phyloP scores from a whole-genome alignment of 2,888 invertebrate species.

The Schrankia costaestrigalis region DNA sequence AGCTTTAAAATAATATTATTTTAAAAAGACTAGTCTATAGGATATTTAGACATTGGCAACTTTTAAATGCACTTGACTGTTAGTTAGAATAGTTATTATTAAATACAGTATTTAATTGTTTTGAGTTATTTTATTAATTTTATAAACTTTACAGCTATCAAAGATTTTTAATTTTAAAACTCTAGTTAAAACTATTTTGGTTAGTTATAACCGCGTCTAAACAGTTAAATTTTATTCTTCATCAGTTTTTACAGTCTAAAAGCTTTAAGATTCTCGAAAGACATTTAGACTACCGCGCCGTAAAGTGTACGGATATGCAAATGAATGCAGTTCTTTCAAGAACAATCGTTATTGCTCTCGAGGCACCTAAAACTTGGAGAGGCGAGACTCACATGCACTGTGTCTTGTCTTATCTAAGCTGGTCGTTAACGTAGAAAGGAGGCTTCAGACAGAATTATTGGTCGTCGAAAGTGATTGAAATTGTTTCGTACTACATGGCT shows the following conservation, averaged over 20 bases:
- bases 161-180: no score
- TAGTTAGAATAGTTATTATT: no score
- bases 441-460: conserved; percentile 27
- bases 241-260: conserved; percentile 7
- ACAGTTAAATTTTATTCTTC: no score
- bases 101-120: no score
- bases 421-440: conserved; percentile 27
- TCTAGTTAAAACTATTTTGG: no score
- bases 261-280: conserved; percentile 16
- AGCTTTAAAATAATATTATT: no score
- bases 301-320: conserved; percentile 46
- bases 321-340: conserved; percentile 58
- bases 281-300: conserved; percentile 28
- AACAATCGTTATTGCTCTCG: conserved; percentile 53
- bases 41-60: no score
- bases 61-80: no score
- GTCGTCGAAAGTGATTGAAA: conserved; percentile 22
- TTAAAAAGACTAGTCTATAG: no score
- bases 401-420: conserved; percentile 34
- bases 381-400: conserved; percentile 23
- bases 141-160: no score
- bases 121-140: no score
- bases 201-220: no score
- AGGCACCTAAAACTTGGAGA: conserved; percentile 35
- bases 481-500: conserved; percentile 1